A percentile compares a stretch with the other conserved stretches of the same genome.
These are phyloP conservation scores for Elephas maximus DNA, from an alignment of 2,113 vertebrate species.

Conservation along the genomic window DNA sequence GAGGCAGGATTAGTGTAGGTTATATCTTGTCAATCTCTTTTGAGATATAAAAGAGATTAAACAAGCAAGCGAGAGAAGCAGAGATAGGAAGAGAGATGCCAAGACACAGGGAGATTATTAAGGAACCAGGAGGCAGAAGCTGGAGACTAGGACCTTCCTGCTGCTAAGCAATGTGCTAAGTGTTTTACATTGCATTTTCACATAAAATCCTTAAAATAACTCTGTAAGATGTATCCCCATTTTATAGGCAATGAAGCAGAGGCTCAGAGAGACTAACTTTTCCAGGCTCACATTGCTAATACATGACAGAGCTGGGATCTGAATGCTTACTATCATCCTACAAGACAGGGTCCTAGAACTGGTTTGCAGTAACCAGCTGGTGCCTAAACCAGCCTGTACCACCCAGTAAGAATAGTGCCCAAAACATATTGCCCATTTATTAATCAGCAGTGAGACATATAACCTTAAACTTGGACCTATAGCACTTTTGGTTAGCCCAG, in stretches of 20 bases:
- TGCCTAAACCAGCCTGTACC: background rate
- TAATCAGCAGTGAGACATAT: background rate
- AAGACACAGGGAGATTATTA: too few relatives aligned
- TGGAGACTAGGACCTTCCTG: too few relatives aligned
- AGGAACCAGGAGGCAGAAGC: too few relatives aligned
- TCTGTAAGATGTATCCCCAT: background rate
- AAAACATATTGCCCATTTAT: background rate
- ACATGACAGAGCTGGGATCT: background rate
- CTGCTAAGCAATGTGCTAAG: background rate
- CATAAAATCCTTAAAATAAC: background rate
- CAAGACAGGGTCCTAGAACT: background rate
- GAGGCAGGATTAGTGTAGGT: too few relatives aligned
- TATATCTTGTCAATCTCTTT: too few relatives aligned
- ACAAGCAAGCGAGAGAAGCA: too few relatives aligned
- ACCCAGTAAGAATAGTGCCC: background rate
- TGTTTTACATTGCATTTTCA: background rate
- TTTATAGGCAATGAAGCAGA: background rate
- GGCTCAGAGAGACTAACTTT: background rate
- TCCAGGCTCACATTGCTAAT: background rate
- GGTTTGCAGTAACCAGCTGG: background rate
- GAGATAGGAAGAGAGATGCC: too few relatives aligned
- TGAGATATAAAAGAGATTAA: too few relatives aligned
- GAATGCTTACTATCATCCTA: background rate
- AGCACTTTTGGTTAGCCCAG: background rate
- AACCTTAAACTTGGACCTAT: background rate